Evolutionary conservation across 53 echinoderm and acorn worm genomes (phyloP), one percentile per base, ranked within the genome.

Genomic region (Astropecten irregularis): DNA sequence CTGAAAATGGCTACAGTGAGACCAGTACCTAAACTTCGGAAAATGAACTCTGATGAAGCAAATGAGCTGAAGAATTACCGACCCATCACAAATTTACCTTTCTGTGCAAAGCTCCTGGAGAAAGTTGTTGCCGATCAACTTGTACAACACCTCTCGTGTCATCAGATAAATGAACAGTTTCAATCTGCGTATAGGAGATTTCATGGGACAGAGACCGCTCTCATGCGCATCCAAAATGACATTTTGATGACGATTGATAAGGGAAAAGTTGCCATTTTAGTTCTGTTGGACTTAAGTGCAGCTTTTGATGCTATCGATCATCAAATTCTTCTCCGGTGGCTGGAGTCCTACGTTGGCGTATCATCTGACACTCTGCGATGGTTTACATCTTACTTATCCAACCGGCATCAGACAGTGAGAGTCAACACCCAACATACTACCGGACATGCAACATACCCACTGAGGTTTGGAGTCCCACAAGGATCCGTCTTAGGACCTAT

Each of bases 181-280:
- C 53, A 71, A 29, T 72, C 53, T 10, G 72, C 72, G 7, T 72
- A 71, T 71, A 10, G 19, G 7, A 15, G 20, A 18, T 30, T 31
- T 10, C 71, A 71, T 9, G 71, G 71, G 4, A 71, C 71, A 4
- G 50, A 50, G 50, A 71, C 71, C 15, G 71, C 71, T 44, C 51
- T 71, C 18, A 44, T 25, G 1, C 51, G 51, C n/a, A 18, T 71
- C 27, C 71, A 50, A 15, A 71, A 71, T 31, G 50, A 71, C 33
- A 71, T 71, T 49, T 26, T 29, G 4, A 6, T 16, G 20, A 71
- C 18, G 15, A 32, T 18, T 27, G 51, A 71, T 50, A 15, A 49
- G 28, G 71, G 71, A 30, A 49, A 22, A 22, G 31, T 70, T 13
- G 14, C 70, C n/a, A 0, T 70, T 49, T 30, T 49, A 9, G 31